phyloP scores from a whole-genome alignment of 1,140 invertebrate genomes.

The Stenopsyche tienmushanensis region DNA sequence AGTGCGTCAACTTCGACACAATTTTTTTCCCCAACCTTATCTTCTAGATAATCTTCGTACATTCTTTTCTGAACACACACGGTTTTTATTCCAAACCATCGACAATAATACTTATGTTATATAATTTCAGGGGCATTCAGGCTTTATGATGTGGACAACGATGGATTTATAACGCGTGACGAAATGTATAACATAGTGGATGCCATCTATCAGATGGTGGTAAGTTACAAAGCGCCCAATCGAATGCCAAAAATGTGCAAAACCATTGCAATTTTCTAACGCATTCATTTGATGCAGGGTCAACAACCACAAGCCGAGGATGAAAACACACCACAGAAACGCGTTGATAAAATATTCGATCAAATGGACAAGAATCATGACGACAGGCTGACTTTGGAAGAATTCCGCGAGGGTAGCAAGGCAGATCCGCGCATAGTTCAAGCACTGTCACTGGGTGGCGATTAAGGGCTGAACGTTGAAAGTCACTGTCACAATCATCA shows the following conservation, averaged over 20 bases:
- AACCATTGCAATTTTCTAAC: too few relatives aligned
- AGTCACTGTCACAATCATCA: neutral
- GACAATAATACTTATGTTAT: constrained; percentile 21
- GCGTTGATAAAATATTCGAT: constrained; percentile 96
- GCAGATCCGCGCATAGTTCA: constrained; percentile 98
- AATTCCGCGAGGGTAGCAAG: constrained; percentile 98
- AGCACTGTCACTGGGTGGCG: constrained; percentile 79
- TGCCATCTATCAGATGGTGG: constrained; percentile 99
- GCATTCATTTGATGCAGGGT: constrained; percentile 69
- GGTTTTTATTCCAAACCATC: neutral
- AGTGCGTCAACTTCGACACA: too few relatives aligned
- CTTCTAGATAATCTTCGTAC: too few relatives aligned
- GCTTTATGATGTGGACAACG: constrained; percentile 96
- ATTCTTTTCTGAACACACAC: too few relatives aligned
- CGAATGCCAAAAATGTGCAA: too few relatives aligned
- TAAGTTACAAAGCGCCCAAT: constrained; percentile 68
- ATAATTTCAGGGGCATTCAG: constrained; percentile 90
- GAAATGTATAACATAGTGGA: constrained; percentile 99
- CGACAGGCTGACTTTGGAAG: constrained; percentile 93
- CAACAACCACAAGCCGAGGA: constrained; percentile 88
- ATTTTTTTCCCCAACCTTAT: too few relatives aligned
- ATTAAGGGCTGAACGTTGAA: constrained; percentile 58
- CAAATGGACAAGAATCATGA: constrained; percentile 99
- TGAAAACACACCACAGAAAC: constrained; percentile 92
- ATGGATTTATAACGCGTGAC: constrained; percentile 94